phyloP scores from a whole-genome alignment of 1,140 invertebrate species.

The Yoshiicerus persimilis region DNA sequence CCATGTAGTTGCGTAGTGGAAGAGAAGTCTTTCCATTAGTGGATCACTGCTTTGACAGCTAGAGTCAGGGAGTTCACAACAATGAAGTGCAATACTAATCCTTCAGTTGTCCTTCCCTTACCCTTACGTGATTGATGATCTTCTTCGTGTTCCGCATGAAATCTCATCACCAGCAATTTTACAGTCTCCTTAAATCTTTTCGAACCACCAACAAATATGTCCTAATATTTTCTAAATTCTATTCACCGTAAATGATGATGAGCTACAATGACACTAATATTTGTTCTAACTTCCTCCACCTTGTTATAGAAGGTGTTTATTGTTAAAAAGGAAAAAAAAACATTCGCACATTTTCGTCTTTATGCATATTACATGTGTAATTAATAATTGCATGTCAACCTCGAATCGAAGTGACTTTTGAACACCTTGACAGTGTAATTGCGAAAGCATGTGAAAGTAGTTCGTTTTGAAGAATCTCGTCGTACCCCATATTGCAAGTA shows the following conservation, averaged over 20 bases:
- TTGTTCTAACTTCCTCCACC: too few relatives aligned
- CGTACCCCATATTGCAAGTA: too few relatives aligned
- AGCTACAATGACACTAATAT: not conserved
- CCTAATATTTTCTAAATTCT: not conserved
- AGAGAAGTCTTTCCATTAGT: not conserved
- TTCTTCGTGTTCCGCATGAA: slow-evolving; percentile 1
- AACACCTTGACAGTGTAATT: too few relatives aligned
- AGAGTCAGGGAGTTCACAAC: not conserved
- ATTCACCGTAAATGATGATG: not conserved
- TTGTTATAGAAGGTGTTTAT: too few relatives aligned
- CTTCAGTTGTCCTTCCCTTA: not conserved
- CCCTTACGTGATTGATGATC: slow-evolving; percentile 16
- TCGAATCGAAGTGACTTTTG: too few relatives aligned
- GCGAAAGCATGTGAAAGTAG: too few relatives aligned
- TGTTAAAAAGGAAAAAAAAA: too few relatives aligned
- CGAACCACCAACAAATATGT: not conserved
- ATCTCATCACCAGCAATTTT: not conserved
- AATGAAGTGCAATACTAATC: not conserved
- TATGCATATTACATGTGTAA: too few relatives aligned
- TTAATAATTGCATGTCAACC: too few relatives aligned
- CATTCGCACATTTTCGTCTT: too few relatives aligned
- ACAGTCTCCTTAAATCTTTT: not conserved
- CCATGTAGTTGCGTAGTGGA: too few relatives aligned
- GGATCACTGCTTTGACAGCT: not conserved
- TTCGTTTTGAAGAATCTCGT: too few relatives aligned